A percentile compares a stretch with the other conserved stretches of the same genome.
Conservation (phyloP, 2,113 vertebrate genomes). For the Atlantisia rogersi region DNA sequence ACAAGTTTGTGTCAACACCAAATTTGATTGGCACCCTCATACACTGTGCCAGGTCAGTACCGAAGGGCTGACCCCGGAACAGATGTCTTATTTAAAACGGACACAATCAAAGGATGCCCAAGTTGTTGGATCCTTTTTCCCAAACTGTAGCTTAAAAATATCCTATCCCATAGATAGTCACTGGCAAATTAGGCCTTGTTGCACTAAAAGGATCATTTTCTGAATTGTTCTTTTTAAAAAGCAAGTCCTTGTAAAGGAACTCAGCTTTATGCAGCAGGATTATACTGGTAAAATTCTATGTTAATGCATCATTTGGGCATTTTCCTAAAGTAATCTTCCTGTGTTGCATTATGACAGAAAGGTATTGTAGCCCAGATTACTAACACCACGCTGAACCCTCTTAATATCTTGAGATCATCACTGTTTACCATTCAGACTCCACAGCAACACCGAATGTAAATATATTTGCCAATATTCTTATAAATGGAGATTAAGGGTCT, state of each 20-base stretch:
- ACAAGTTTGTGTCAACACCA: background rate
- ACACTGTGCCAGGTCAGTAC: background rate
- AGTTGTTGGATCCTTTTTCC: background rate
- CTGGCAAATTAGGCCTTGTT: background rate
- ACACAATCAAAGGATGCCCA: background rate
- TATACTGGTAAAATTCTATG: background rate
- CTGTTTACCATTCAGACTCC: constrained; percentile 14
- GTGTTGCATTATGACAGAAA: background rate
- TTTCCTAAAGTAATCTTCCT: background rate
- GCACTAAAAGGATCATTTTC: background rate
- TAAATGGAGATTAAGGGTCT: constrained; percentile 5
- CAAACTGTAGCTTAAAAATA: background rate
- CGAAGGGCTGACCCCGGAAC: background rate
- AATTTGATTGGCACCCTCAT: background rate
- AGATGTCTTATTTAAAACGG: background rate
- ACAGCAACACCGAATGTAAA: constrained; percentile 25
- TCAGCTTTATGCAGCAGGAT: background rate
- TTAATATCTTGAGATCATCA: background rate
- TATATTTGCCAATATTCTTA: background rate
- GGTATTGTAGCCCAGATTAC: background rate
- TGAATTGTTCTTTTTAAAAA: background rate
- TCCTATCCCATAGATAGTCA: background rate
- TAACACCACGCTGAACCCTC: background rate
- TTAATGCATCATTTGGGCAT: background rate
- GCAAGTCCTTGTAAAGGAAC: background rate